Conservation (phyloP, 2,888 invertebrate species). For the Netelia inedita region DNA sequence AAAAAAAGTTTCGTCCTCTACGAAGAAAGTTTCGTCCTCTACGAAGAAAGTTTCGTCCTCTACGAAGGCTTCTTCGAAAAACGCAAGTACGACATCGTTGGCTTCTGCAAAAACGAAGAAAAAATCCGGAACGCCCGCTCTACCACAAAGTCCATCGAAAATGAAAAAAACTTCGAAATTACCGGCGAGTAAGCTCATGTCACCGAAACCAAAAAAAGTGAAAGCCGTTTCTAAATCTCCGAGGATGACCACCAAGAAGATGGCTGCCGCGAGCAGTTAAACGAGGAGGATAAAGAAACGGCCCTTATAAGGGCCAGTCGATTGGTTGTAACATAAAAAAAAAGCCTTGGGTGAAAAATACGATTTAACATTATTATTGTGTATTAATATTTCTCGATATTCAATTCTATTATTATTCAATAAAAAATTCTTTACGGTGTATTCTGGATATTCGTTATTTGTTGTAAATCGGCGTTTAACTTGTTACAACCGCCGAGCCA, state of each 20-base stretch:
- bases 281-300: slow-evolving; percentile 56
- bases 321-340: slow-evolving; percentile 37
- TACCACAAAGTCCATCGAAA: slow-evolving; percentile 76
- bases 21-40: slow-evolving; percentile 65
- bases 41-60: slow-evolving; percentile 66
- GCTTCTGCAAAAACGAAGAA: slow-evolving; percentile 46
- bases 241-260: slow-evolving; percentile 72
- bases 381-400: no score
- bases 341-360: no score
- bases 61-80: slow-evolving; percentile 63
- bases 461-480: no score
- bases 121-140: slow-evolving; percentile 48
- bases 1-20: slow-evolving; percentile 65
- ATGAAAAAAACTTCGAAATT: slow-evolving; percentile 83
- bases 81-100: slow-evolving; percentile 30
- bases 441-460: no score
- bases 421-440: no score
- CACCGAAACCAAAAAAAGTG: slow-evolving; percentile 83
- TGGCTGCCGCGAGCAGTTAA: slow-evolving; percentile 53
- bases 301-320: slow-evolving; percentile 75
- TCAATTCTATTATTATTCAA: no score
- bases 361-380: no score
- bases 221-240: slow-evolving; percentile 65
- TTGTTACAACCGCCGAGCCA: no score
- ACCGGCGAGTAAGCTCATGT: slow-evolving; percentile 82